Percentiles rank a stretch among this genome's conserved stretches.
Conservation (phyloP, 2,797 vertebrate species). For the Lates japonicus region DNA sequence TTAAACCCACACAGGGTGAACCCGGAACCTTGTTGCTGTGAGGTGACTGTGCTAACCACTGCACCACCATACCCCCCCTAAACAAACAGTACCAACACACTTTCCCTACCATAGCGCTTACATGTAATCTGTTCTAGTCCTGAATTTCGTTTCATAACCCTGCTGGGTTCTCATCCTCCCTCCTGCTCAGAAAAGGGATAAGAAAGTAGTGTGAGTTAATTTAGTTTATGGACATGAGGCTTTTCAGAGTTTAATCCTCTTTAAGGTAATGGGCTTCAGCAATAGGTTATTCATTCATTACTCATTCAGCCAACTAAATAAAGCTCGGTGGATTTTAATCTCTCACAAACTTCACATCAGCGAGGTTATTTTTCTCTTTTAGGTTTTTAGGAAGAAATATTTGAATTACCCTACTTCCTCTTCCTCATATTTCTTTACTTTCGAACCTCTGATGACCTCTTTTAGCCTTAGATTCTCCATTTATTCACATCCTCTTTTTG, state of each 20-base stretch:
- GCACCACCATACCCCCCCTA: no score
- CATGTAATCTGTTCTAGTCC: neutral
- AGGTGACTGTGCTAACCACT: no score
- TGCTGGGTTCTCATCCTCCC: neutral
- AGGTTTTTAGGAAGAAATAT: neutral
- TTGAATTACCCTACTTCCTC: slow-evolving; percentile 27
- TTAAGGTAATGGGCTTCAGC: neutral
- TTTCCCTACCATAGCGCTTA: neutral
- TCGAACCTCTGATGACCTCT: neutral
- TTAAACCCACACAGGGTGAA: no score
- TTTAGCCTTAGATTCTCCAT: neutral
- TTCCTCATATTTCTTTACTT: slow-evolving; percentile 14
- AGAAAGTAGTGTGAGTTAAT: neutral
- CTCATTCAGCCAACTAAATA: neutral
- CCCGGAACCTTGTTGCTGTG: no score
- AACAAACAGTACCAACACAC: neutral
- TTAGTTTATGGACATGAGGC: neutral
- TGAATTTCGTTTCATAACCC: slow-evolving; percentile 10
- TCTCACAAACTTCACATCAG: neutral
- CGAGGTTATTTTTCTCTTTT: neutral
- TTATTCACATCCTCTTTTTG: slow-evolving; percentile 21
- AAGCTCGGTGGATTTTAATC: neutral
- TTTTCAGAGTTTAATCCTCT: neutral
- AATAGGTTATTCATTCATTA: neutral
- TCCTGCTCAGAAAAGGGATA: neutral